Percentiles rank a stretch among this genome's conserved stretches.
Conservation (phyloP, 2,888 invertebrate species). For the Drosophila meridionalis region DNA sequence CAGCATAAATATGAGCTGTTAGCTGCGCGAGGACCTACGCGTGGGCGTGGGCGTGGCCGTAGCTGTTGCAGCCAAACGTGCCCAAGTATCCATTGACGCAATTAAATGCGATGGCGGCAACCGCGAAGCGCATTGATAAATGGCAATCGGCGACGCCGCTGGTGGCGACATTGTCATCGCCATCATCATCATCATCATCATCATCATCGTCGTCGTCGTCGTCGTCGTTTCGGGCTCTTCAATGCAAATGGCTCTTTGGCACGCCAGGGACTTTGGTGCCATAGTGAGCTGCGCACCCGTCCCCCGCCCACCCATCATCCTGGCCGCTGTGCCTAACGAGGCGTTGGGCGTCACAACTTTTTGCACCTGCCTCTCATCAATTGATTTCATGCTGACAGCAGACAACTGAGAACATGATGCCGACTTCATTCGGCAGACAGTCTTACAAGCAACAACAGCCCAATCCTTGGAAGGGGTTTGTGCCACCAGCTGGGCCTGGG, state of each 20-base stretch:
- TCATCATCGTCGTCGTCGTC: slow-evolving; percentile 26
- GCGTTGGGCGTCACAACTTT: slow-evolving; percentile 39
- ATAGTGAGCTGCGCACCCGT: neutral
- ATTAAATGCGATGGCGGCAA: slow-evolving; percentile 53
- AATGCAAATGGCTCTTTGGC: slow-evolving; percentile 77
- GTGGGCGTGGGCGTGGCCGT: neutral
- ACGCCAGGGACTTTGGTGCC: slow-evolving; percentile 52
- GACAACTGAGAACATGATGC: slow-evolving; percentile 50
- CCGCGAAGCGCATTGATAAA: slow-evolving; percentile 71
- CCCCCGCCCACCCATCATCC: neutral
- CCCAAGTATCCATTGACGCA: slow-evolving; percentile 73
- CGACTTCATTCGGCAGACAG: slow-evolving; percentile 55
- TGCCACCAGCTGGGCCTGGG: slow-evolving; percentile 1
- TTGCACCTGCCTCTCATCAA: slow-evolving; percentile 61
- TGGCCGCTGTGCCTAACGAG: slow-evolving; percentile 61
- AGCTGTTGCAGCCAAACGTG: slow-evolving; percentile 55
- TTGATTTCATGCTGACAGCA: slow-evolving; percentile 73
- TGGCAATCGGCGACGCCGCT: slow-evolving; percentile 60
- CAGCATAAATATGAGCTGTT: slow-evolving; percentile 47
- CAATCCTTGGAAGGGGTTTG: neutral
- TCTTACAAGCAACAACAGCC: slow-evolving; percentile 17
- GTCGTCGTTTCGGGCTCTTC: slow-evolving; percentile 53
- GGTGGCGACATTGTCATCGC: slow-evolving; percentile 45
- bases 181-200: slow-evolving; percentile 22
- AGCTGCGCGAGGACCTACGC: neutral